Base-by-base conservation (phyloP, 2,888 invertebrate species). In the Homarus gammarus region DNA sequence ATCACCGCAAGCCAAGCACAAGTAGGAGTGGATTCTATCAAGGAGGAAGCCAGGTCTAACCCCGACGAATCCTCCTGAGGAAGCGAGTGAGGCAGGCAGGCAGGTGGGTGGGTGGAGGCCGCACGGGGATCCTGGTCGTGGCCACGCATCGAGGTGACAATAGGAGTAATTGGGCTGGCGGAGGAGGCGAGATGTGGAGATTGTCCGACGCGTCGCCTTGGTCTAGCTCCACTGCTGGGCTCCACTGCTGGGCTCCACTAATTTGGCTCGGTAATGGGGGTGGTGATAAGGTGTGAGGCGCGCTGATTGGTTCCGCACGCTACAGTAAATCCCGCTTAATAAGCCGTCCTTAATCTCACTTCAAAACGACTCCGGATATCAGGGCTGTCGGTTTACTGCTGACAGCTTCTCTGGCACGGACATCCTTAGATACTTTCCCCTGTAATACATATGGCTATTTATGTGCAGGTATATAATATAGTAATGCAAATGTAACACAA, bases 181-280 rank as follows among this genome's bases (percentile, higher is more conserved):
- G 1, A 40, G 40, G 72, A 36, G 72, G 40, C 18, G 73, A 36
- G 73, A 73, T 36, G 40, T 12, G 18, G 70, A 38, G 56, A 56
- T 56, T 18, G 56, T 22, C 22, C 44, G n/a, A n/a, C n/a, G n/a
- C 5, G 56, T 22, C 18, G 22, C 56, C 15, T 5, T 22, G 15
- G 18, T 22, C 56, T 56, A 22, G 12, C 51, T 27, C 31, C 38
- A 33, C 27, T n/a, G 36, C 61, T 56, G 33, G 18, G 15, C 79
- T 27, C 33, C 56, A n/a, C n/a, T n/a, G 61, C 22, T 33, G 15
- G 51, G 49, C 22, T 31, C 38, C 68, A 82, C 68, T 82, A 82
- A 82, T 82, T 82, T 68, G 68, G 18, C 40, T 5, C 12, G 70
- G 82, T 82, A 82, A 82, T 82, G 82, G 82, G 40, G 36, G 27